Evolutionary conservation across 2,888 invertebrate genomes (phyloP), one percentile per base, ranked within the genome.

Genomic region (Drosophila kanekoi): DNA sequence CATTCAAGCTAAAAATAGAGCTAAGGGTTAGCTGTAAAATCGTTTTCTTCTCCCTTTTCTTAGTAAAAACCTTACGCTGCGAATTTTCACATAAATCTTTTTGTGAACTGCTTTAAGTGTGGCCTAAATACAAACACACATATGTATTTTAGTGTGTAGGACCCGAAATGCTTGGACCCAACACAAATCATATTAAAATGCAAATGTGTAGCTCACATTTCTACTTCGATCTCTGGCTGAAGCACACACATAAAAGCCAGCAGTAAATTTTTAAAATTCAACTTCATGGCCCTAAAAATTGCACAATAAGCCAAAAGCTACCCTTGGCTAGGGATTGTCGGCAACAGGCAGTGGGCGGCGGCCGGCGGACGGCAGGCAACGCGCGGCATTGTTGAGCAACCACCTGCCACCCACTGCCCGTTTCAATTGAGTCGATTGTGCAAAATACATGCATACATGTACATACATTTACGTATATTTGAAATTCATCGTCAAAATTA

Each of bases 401-500:
- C 54, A 68, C 73, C 73, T 77, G 62, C 28, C 8, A 67, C 48
- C 41, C 56, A 44, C 23, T 20, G 32, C 23, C 56, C 60, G 66
- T 67, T 69, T 62, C 56, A 57, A 56, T 68, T 60, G 60, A 49
- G 51, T 65, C 67, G 66, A 71, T 73, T 80, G 77, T 63, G 51
- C 49, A 56, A 60, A 79, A 79, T 69, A 56, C 61, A 16, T 20
- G 14, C 49, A 61, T 40, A 48, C 33, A 33, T 18, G 20, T 41
- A 61, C 40, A 48, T 43, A 32, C 32, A 33, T 47, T 61, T 45
- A 48, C 61, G 66, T 65, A 68, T 85, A 73, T 73, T 63, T 63
- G 69, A 79, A 67, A 85, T 71, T 72, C 77, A 71, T 82, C 28
- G 28, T 28, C 74, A 79, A 77, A 88, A 86, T 80, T 88, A 75